Conservation (phyloP, 2,113 vertebrate species). For the Stigmatopora nigra region DNA sequence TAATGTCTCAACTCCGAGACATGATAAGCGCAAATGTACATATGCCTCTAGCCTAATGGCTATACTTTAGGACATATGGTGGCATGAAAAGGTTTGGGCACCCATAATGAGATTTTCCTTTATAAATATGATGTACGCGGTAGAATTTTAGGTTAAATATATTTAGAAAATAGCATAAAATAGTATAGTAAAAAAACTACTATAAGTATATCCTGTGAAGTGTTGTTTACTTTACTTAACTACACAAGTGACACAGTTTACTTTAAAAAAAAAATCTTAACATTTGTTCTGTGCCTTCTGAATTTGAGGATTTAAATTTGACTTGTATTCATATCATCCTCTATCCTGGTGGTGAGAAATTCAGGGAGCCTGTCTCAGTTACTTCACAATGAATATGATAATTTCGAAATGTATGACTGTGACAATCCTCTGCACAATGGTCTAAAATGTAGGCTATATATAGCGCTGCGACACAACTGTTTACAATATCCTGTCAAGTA, state of each 20-base stretch:
- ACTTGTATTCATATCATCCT: constrained; percentile 20
- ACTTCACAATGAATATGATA: constrained; percentile 39
- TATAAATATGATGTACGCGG: too few species aligned
- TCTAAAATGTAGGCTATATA: constrained; percentile 13
- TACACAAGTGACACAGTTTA: not conserved
- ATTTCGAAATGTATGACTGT: constrained; percentile 29
- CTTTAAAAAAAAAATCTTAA: not conserved
- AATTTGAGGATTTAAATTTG: constrained; percentile 16
- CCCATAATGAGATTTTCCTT: too few species aligned
- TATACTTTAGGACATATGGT: too few species aligned
- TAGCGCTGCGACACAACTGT: not conserved
- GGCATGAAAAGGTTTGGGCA: too few species aligned
- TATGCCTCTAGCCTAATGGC: too few species aligned
- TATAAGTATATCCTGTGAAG: too few species aligned
- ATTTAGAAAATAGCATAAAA: too few species aligned
- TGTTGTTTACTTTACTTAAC: not conserved
- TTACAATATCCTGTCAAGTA: constrained; percentile 1
- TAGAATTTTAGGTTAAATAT: too few species aligned
- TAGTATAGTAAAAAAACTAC: too few species aligned
- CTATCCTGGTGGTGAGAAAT: constrained; percentile 13
- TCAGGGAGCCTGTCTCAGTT: constrained; percentile 27
- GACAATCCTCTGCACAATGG: constrained; percentile 22
- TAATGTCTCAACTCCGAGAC: too few species aligned
- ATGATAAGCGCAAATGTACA: too few species aligned
- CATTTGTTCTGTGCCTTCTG: constrained; percentile 10